These are phyloP conservation scores for Mormyrus lacerda DNA, from an alignment of 2,113 vertebrate genomes.

Conservation along the genomic window DNA sequence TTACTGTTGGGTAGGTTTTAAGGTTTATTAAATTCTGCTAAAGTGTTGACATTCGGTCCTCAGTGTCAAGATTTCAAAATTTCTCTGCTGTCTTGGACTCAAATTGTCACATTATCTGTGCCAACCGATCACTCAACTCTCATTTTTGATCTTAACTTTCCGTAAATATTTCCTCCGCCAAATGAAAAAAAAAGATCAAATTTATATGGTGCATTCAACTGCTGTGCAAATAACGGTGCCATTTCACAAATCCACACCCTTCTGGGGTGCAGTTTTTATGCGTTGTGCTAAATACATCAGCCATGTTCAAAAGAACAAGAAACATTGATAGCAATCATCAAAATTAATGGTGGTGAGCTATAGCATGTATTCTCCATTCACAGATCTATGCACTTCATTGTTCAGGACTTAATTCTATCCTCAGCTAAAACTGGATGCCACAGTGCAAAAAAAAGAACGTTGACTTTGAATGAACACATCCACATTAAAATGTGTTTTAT, in stretches of 20 bases:
- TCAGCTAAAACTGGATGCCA: background rate
- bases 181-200: background rate
- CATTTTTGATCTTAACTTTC: background rate
- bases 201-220: background rate
- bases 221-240: background rate
- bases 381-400: background rate
- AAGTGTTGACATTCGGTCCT: background rate
- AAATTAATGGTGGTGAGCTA: background rate
- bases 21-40: background rate
- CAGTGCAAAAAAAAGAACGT: background rate
- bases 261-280: too few relatives aligned
- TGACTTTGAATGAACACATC: background rate
- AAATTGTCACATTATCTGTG: background rate
- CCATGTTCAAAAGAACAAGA: background rate
- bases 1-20: background rate
- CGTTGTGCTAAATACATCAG: background rate
- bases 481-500: background rate
- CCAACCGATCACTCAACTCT: background rate
- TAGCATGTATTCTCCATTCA: background rate
- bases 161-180: background rate
- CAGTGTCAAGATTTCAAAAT: background rate
- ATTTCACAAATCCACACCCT: background rate
- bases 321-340: background rate
- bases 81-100: background rate
- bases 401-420: background rate